Evolutionary conservation across 2,113 vertebrate genomes (phyloP).

Genomic region (Laticauda colubrina): DNA sequence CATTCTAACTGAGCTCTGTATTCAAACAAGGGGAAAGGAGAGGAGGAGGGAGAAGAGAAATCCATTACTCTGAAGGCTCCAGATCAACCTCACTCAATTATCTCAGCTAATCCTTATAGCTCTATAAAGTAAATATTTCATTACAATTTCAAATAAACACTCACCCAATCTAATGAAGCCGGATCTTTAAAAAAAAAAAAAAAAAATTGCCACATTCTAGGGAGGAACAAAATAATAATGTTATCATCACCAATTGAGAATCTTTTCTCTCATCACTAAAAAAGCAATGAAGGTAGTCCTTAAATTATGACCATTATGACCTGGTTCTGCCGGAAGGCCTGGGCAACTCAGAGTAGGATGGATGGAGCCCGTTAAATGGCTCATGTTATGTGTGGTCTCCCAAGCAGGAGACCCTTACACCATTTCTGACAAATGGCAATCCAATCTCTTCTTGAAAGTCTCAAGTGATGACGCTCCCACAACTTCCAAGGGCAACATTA

Average conservation of each 20-base stretch:
- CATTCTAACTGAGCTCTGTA: constrained; percentile 91
- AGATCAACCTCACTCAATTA: constrained; percentile 96
- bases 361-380: too few species aligned
- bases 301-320: too few species aligned
- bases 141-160: constrained; percentile 99
- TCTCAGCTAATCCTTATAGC: constrained; percentile 96
- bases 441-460: too few species aligned
- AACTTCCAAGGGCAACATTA: too few species aligned
- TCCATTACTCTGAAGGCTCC: constrained; percentile 83
- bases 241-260: constrained; percentile 69
- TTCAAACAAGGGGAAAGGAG: constrained; percentile 85
- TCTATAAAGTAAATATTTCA: constrained; percentile 99
- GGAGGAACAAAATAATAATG: constrained; percentile 55
- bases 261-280: not conserved
- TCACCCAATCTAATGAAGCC: constrained; percentile 94
- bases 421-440: too few species aligned
- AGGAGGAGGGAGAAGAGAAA: constrained; percentile 66
- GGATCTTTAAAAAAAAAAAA: constrained; percentile 66
- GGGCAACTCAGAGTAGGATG: too few species aligned
- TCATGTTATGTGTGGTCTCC: too few species aligned
- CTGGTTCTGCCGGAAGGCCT: too few species aligned
- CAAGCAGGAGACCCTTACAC: too few species aligned
- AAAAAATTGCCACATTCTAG: constrained; percentile 80
- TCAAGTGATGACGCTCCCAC: too few species aligned
- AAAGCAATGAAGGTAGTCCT: not conserved